Base-by-base conservation (phyloP, 2,888 invertebrate genomes). In the Conus canariensis region DNA sequence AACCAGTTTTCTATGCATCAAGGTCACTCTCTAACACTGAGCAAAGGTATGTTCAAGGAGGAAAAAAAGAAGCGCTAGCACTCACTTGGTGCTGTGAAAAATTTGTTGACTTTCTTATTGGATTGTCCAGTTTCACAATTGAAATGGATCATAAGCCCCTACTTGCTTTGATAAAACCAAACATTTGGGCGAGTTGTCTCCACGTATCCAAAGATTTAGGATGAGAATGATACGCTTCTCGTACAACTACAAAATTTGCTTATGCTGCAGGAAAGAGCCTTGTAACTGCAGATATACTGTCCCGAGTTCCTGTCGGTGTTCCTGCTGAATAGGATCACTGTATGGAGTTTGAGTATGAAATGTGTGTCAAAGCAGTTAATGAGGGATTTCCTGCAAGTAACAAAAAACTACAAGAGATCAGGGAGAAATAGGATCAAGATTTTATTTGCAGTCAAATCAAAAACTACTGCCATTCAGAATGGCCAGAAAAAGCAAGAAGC, bases 361-460 rank as follows among this genome's bases (percentile, higher is more conserved):
- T 80, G 77, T 80, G 7, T 30, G 77, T 80, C 77, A 80, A 80
- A 80, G 30, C 77, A 80, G 77, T 30, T 19, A 80, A 30, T 80
- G 77, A n/a, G n/a, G n/a, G n/a, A n/a, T n/a, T n/a, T n/a, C n/a
- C n/a, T n/a, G n/a, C n/a, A n/a, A n/a, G n/a, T n/a, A n/a, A n/a
- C n/a, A n/a, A n/a, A n/a, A n/a, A n/a, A n/a, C n/a, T n/a, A n/a
- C n/a, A n/a, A n/a, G n/a, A n/a, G n/a, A n/a, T n/a, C n/a, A n/a
- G n/a, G n/a, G n/a, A n/a, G n/a, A n/a, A n/a, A n/a, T n/a, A n/a
- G n/a, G n/a, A n/a, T n/a, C n/a, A n/a, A n/a, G n/a, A n/a, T n/a
- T n/a, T n/a, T n/a, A n/a, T n/a, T n/a, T n/a, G n/a, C n/a, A n/a
- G n/a, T n/a, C n/a, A n/a, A n/a, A n/a, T n/a, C n/a, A n/a, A n/a